Evolutionary conservation across 2,113 vertebrate genomes (phyloP), one percentile per base, ranked within the genome.

Genomic region (Tenebrosternarchus preto): DNA sequence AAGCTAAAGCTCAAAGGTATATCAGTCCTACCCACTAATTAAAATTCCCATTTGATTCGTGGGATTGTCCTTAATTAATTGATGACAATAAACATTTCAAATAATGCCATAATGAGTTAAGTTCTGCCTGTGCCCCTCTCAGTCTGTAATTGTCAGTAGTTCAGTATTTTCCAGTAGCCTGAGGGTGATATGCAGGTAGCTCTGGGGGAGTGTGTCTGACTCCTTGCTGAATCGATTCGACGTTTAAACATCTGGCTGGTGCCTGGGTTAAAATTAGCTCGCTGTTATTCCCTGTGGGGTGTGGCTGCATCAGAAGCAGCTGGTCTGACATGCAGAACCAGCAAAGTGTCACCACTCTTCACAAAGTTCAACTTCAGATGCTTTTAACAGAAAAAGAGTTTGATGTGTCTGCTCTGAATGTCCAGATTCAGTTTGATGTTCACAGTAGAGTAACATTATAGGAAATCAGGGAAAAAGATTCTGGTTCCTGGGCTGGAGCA

Each of bases 211-310:
- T 17, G n/a, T 53, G 72, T 64, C 43, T 12, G 20, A 7, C 1
- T 31, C 31, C 64, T 11, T 31, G 20, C 33, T 19, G 31, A 70
- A 80, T 80, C 69, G 50, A 80, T 73, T 64, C 43, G 78, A 46
- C 50, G 59, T 80, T 59, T 80, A 80, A 80, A 80, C 78, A 80
- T 80, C 75, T 72, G 74, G 68, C 75, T 71, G 61, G 39, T 50
- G 46, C 17, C 25, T 80, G 57, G 43, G 7, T 15, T 68, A 83
- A 78, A 76, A 85, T 80, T 60, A 77, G 59, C 76, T 61, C 69
- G 53, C 61, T 56, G 59, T 57, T 60, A 73, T 43, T 46, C 33
- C 70, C 17, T 46, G n/a, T n/a, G n/a, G n/a, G n/a, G n/a, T n/a
- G n/a, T n/a, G n/a, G n/a, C n/a, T n/a, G n/a, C n/a, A n/a, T n/a